These are phyloP conservation scores for Peromyscus californicus DNA, from an alignment of 2,113 vertebrate genomes.

Conservation along the genomic window DNA sequence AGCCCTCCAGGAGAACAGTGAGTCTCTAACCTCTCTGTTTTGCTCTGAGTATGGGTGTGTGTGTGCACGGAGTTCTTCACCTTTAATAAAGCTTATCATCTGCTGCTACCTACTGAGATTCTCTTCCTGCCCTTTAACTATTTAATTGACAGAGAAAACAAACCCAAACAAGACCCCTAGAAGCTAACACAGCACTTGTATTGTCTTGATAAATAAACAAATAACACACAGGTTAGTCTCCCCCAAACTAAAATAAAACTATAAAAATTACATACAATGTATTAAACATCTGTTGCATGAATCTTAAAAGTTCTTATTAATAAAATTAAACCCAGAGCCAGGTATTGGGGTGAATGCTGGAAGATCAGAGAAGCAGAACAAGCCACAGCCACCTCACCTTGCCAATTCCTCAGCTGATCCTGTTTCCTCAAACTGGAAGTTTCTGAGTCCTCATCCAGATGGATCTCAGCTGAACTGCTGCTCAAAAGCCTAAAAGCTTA, in stretches of 20 bases:
- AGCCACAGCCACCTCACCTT: too few relatives aligned
- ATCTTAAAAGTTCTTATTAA: too few relatives aligned
- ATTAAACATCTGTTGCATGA: neutral
- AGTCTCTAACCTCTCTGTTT: neutral
- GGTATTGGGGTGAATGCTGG: too few relatives aligned
- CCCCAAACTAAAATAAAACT: constrained; percentile 42
- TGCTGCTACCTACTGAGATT: neutral
- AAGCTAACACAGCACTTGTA: neutral
- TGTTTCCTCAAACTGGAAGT: too few relatives aligned
- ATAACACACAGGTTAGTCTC: neutral
- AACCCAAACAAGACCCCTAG: neutral
- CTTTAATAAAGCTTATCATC: neutral
- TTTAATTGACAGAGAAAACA: neutral
- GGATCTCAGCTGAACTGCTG: too few relatives aligned
- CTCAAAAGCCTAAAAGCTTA: too few relatives aligned
- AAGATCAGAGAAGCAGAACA: too few relatives aligned
- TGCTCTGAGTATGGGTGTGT: neutral
- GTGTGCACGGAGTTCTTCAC: neutral
- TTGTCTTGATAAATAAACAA: constrained; percentile 14
- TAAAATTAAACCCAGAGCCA: too few relatives aligned
- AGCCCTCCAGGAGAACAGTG: neutral
- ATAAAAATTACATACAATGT: constrained; percentile 13
- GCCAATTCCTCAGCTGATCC: too few relatives aligned
- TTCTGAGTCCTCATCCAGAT: too few relatives aligned
- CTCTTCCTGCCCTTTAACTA: neutral